Percentiles rank a stretch among this genome's conserved stretches.
These are phyloP conservation scores for Lucinisca nassula DNA, from an alignment of 2,888 invertebrate species.

Conservation along the genomic window DNA sequence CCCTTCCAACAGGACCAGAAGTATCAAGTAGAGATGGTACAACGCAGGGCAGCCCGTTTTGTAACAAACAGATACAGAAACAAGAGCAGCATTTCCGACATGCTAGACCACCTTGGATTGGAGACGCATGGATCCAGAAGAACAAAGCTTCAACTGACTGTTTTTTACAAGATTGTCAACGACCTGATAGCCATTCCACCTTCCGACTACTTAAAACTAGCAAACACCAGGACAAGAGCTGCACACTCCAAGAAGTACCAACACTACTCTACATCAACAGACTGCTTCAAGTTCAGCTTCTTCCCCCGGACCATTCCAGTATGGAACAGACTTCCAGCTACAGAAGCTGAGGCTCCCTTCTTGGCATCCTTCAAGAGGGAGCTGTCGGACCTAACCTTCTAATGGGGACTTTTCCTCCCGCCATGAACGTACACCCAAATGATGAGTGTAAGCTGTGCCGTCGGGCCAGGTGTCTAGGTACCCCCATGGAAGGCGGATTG, in stretches of 20 bases:
- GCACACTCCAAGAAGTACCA: background rate
- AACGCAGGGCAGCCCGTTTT: background rate
- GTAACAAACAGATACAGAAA: background rate
- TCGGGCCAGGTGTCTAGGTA: too few species aligned
- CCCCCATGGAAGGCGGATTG: too few species aligned
- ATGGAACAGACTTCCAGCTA: too few species aligned
- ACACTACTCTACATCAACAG: background rate
- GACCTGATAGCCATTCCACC: background rate
- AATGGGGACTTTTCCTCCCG: too few species aligned
- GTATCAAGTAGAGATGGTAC: background rate
- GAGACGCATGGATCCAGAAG: background rate
- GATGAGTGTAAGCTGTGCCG: too few species aligned
- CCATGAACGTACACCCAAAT: too few species aligned
- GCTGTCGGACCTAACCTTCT: too few species aligned
- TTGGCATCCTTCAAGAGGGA: too few species aligned
- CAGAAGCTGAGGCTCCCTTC: too few species aligned
- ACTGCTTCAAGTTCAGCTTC: background rate
- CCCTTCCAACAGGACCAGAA: background rate
- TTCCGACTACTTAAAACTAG: background rate
- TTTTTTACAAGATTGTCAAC: background rate
- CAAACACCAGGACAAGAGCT: background rate
- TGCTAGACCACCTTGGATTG: background rate
- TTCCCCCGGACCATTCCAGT: background rate
- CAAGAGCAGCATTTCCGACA: background rate
- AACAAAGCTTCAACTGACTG: background rate